A percentile compares a stretch with the other conserved stretches of the same genome.
phyloP scores from a whole-genome alignment of 2,888 invertebrate species.

The Nomada hirtipes region DNA sequence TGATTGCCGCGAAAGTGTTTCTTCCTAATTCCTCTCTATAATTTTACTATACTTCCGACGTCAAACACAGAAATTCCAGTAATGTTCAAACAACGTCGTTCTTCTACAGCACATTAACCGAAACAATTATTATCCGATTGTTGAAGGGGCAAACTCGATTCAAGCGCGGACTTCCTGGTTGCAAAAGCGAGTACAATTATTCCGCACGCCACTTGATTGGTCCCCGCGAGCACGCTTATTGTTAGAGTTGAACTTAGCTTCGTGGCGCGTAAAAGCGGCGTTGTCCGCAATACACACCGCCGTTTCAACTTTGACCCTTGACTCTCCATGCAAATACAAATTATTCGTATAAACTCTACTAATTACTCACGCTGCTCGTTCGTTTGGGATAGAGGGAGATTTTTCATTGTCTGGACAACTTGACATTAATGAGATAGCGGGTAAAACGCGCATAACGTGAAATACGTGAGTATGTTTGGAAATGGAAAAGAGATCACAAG shows the following conservation, averaged over 20 bases:
- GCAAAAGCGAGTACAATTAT: slow-evolving; percentile 67
- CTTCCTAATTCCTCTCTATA: too few relatives aligned
- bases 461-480: background rate
- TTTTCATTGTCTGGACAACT: slow-evolving; percentile 9
- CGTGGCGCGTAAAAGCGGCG: background rate
- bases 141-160: slow-evolving; percentile 60
- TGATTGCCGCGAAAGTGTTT: too few relatives aligned
- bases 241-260: slow-evolving; percentile 9
- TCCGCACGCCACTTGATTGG: slow-evolving; percentile 72
- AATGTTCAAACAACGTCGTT: slow-evolving; percentile 42
- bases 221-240: slow-evolving; percentile 40
- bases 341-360: slow-evolving; percentile 47
- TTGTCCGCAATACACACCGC: slow-evolving; percentile 16
- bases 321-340: slow-evolving; percentile 34
- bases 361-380: slow-evolving; percentile 41
- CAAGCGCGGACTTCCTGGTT: slow-evolving; percentile 57
- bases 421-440: slow-evolving; percentile 27
- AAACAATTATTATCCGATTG: slow-evolving; percentile 58
- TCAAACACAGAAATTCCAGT: slow-evolving; percentile 28
- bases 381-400: background rate
- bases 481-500: background rate
- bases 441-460: background rate
- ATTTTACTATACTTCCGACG: background rate
- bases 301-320: slow-evolving; percentile 38
- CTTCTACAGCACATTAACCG: slow-evolving; percentile 55